phyloP scores from a whole-genome alignment of 2,797 vertebrate genomes.

The Champsocephalus esox region DNA sequence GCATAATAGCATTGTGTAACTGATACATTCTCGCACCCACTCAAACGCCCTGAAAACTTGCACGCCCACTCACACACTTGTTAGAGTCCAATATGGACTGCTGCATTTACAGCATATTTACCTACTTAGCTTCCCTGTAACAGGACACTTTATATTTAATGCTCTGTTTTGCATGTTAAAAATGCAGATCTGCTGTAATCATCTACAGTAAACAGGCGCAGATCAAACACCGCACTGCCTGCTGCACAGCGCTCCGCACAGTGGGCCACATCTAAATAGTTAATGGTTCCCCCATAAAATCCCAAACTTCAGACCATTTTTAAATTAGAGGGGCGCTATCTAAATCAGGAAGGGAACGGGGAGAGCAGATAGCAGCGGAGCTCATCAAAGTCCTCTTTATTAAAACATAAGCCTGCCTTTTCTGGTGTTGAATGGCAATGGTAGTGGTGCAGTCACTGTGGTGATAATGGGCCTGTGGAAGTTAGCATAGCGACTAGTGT shows the following conservation, averaged over 20 bases:
- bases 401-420: constrained; percentile 78
- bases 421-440: constrained; percentile 45
- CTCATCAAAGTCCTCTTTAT: constrained; percentile 85
- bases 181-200: constrained; percentile 44
- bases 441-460: constrained; percentile 41
- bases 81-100: constrained; percentile 21
- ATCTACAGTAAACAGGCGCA: constrained; percentile 59
- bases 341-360: constrained; percentile 58
- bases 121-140: constrained; percentile 14
- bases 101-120: constrained; percentile 42
- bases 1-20: constrained; percentile 58
- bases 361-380: constrained; percentile 57
- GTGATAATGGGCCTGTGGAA: constrained; percentile 34
- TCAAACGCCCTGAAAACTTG: constrained; percentile 22
- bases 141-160: constrained; percentile 26
- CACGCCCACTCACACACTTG: constrained; percentile 24
- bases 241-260: constrained; percentile 48
- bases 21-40: constrained; percentile 56
- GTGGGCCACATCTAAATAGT: constrained; percentile 74
- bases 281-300: constrained; percentile 68
- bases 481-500: constrained; percentile 13
- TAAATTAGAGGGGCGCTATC: constrained; percentile 74
- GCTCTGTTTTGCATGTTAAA: constrained; percentile 43
- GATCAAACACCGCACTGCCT: constrained; percentile 64
- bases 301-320: constrained; percentile 69